Evolutionary conservation across 2,888 invertebrate species (phyloP), one percentile per base, ranked within the genome.

Genomic region (Nomada lathburiana): DNA sequence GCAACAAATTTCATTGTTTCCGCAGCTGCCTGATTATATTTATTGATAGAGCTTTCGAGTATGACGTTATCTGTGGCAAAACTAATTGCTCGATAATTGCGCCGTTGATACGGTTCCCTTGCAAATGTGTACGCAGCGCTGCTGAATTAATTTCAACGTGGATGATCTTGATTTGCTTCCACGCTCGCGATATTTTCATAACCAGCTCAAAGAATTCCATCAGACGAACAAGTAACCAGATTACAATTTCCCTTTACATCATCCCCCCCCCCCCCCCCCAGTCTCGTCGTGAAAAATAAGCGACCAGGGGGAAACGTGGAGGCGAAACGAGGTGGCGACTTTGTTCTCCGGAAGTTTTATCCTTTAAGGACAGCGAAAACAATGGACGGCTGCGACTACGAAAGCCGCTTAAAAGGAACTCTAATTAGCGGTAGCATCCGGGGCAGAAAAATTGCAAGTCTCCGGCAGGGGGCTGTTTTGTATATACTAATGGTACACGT

Each of bases 381-480:
- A 79, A 70, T 77, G 70, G 65, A 70, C 78, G 60, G 20, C 59
- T 26, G 76, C 62, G 63, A 42, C 53, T 65, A 29, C 18, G 62
- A 62, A 80, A 79, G 80, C 79, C 44, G 79, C 80, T 80, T 78
- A 78, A 78, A 71, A 55, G 79, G 79, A 71, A 70, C 50, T 78
- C 50, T 71, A 80, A 78, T 80, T 80, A 80, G 71, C 65, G 23
- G 53, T 64, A 55, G 53, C 50, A 44, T 67, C 50, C 60, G 29
- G 60, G 52, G 42, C 16, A 59, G 67, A 78, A 79, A 79, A 80
- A 64, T 67, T 71, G 18, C 44, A 7, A 23, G 11, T 36, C 20
- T 20, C 18, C 23, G n/a, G 26, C 29, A 13, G 20, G 2, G 10
- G 16, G 26, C 11, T 23, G 10, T 57, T 44, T 68, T 36, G 57